Conservation (phyloP, 2,797 vertebrate species). For the Netta rufina region DNA sequence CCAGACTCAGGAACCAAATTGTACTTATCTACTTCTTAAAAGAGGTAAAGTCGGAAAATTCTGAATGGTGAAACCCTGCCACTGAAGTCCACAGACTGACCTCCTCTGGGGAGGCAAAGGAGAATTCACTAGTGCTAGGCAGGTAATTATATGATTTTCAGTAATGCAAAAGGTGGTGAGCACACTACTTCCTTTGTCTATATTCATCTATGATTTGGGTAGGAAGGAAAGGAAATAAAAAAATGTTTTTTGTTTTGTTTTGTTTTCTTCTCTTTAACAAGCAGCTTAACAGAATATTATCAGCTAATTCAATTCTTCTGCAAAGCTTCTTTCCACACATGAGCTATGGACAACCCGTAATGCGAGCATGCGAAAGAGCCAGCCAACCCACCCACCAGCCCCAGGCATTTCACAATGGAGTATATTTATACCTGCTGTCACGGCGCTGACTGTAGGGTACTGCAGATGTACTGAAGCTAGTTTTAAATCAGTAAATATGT, state of each 20-base stretch:
- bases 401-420: background rate
- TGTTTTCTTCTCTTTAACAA: background rate
- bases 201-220: background rate
- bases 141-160: background rate
- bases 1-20: background rate
- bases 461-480: background rate
- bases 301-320: background rate
- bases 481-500: background rate
- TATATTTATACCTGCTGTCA: conserved; percentile 10
- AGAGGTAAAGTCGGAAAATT: background rate
- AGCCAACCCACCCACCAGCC: background rate
- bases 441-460: accelerated
- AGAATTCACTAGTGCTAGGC: background rate
- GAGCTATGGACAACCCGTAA: background rate
- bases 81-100: background rate
- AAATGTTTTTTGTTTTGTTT: background rate
- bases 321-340: background rate
- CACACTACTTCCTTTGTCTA: background rate
- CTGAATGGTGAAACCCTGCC: background rate
- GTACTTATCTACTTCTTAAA: background rate
- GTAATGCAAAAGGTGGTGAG: background rate
- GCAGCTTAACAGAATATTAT: background rate
- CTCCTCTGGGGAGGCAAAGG: background rate
- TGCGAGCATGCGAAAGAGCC: background rate
- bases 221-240: background rate